These are phyloP conservation scores for Diorhabda sublineata DNA, from an alignment of 1,140 invertebrate species.

Conservation along the genomic window DNA sequence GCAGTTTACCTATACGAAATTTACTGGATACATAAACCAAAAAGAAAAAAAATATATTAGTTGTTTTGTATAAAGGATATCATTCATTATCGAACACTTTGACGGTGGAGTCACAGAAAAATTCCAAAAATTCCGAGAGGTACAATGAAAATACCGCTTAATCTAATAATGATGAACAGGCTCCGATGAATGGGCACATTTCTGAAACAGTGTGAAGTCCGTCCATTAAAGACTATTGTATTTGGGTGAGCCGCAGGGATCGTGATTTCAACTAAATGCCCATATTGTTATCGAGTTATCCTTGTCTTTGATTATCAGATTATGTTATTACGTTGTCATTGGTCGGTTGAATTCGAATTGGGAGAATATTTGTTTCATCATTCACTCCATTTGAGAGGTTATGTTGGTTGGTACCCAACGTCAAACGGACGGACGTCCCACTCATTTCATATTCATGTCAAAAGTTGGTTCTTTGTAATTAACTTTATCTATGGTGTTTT, in stretches of 20 bases:
- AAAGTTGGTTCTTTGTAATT: background rate
- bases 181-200: slow-evolving; percentile 41
- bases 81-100: too few relatives aligned
- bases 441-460: background rate
- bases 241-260: slow-evolving; percentile 15
- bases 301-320: slow-evolving; percentile 12
- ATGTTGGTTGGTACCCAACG: slow-evolving; percentile 1
- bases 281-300: slow-evolving; percentile 22
- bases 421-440: background rate
- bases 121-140: slow-evolving; percentile 18
- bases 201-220: slow-evolving; percentile 45
- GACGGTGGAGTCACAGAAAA: background rate
- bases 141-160: slow-evolving; percentile 16
- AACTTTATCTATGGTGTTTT: background rate
- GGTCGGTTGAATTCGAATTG: slow-evolving; percentile 3
- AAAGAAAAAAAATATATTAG: too few relatives aligned
- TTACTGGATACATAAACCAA: too few relatives aligned
- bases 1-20: too few relatives aligned
- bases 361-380: slow-evolving; percentile 2
- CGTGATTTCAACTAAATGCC: slow-evolving; percentile 17
- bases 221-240: slow-evolving; percentile 22
- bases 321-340: slow-evolving; percentile 8
- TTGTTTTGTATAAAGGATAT: too few relatives aligned
- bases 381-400: background rate
- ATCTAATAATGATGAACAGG: slow-evolving; percentile 16